Percentiles rank a stretch among this genome's conserved stretches.
Evolutionary conservation across 1,140 invertebrate species (phyloP).

Genomic region (Macrosteles quadrilineatus): DNA sequence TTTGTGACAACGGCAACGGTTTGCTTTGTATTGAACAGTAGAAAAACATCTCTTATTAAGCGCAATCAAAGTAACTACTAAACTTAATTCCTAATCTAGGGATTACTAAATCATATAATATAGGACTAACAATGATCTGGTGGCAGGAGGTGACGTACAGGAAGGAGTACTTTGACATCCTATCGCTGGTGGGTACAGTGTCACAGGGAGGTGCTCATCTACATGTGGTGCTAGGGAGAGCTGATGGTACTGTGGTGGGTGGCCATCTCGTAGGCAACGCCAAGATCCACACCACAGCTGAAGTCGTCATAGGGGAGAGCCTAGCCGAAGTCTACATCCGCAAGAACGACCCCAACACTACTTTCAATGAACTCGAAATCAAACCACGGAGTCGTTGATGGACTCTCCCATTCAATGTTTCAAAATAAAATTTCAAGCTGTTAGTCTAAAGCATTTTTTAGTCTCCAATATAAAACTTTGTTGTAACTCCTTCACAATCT

Average conservation of each 20-base stretch:
- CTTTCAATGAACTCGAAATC: conserved; percentile 50
- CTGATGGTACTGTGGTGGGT: conserved; percentile 48
- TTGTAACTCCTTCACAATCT: too few relatives aligned
- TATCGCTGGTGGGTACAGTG: conserved; percentile 53
- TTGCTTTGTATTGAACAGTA: neutral
- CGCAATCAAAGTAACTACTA: too few relatives aligned
- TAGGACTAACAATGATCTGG: too few relatives aligned
- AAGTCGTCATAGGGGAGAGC: conserved; percentile 51
- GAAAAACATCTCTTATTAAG: too few relatives aligned
- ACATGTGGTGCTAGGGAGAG: conserved; percentile 50
- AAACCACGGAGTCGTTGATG: neutral
- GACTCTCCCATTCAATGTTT: too few relatives aligned
- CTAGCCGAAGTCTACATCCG: conserved; percentile 45
- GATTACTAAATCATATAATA: too few relatives aligned
- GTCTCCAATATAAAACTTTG: too few relatives aligned
- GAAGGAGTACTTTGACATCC: conserved; percentile 50
- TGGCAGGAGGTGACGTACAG: conserved; percentile 5
- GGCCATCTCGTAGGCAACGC: conserved; percentile 54
- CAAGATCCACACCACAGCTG: conserved; percentile 52
- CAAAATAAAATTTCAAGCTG: too few relatives aligned
- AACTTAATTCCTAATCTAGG: too few relatives aligned
- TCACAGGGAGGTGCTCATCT: conserved; percentile 49
- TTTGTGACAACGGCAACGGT: too few relatives aligned
- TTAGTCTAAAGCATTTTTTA: too few relatives aligned
- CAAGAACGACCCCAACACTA: conserved; percentile 46